A percentile compares a stretch with the other conserved stretches of the same genome.
These are phyloP conservation scores for Meganola albula DNA, from an alignment of 2,888 invertebrate species.

Conservation along the genomic window DNA sequence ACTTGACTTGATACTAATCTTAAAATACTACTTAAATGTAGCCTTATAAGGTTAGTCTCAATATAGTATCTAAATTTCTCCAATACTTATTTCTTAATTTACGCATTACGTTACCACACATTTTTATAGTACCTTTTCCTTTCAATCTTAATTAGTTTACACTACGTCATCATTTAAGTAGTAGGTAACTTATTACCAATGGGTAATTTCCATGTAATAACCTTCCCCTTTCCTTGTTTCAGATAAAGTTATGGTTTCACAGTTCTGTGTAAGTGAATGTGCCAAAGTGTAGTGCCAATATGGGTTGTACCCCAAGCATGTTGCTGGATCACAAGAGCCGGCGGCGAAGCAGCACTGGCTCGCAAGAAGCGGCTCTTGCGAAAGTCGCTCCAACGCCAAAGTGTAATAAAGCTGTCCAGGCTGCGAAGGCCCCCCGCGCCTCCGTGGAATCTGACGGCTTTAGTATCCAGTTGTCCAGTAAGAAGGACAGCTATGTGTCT, in stretches of 20 bases:
- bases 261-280: constrained; percentile 51
- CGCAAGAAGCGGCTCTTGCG: constrained; percentile 68
- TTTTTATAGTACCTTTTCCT: too few species aligned
- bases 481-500: constrained; percentile 74
- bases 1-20: too few species aligned
- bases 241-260: constrained; percentile 45
- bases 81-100: too few species aligned
- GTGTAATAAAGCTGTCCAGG: constrained; percentile 68
- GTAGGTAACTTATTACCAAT: too few species aligned
- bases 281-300: constrained; percentile 70
- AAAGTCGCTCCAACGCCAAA: constrained; percentile 64
- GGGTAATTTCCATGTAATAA: constrained; percentile 6
- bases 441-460: constrained; percentile 72
- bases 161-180: too few species aligned
- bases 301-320: constrained; percentile 82
- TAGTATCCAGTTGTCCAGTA: constrained; percentile 69
- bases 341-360: constrained; percentile 73
- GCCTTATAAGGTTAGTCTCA: too few species aligned
- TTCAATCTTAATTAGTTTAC: too few species aligned
- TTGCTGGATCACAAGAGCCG: constrained; percentile 79
- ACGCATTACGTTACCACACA: too few species aligned
- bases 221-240: constrained; percentile 40
- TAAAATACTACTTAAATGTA: too few species aligned
- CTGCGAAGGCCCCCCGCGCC: constrained; percentile 66
- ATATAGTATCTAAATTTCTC: too few species aligned